phyloP scores from a whole-genome alignment of 2,113 vertebrate species.

The Serilophus lunatus region DNA sequence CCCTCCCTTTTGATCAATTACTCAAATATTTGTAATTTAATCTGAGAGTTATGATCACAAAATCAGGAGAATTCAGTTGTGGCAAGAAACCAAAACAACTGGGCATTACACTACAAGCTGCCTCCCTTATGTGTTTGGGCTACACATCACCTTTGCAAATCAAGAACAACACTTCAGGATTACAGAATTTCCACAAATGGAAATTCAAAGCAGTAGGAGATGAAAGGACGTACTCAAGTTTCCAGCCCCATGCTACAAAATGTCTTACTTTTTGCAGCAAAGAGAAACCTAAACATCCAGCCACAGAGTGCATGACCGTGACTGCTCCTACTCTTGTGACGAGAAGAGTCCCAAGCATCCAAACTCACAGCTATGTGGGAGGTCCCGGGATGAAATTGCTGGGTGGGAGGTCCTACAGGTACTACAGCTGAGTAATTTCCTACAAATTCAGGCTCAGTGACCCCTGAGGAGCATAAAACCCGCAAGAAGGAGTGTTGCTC shows the following conservation, averaged over 20 bases:
- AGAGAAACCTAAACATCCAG: background rate
- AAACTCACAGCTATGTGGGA: background rate
- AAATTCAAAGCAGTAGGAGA: background rate
- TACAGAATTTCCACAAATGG: background rate
- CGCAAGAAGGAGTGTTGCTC: background rate
- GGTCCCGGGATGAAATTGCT: background rate
- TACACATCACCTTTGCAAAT: background rate
- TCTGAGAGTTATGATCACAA: background rate
- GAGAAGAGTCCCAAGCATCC: background rate
- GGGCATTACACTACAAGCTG: background rate
- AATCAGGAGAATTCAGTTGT: background rate
- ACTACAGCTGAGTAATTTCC: background rate
- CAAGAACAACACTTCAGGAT: background rate
- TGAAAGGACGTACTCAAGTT: background rate
- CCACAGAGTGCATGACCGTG: rapidly evolving
- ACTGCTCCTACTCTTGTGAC: background rate
- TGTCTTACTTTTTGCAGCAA: background rate
- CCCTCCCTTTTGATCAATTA: background rate
- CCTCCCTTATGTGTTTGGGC: background rate
- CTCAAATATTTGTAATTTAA: background rate
- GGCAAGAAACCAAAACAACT: background rate
- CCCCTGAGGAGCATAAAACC: background rate
- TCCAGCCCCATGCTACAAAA: background rate
- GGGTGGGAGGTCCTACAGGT: background rate
- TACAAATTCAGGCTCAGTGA: background rate